Evolutionary conservation across 2,888 invertebrate species (phyloP), one percentile per base, ranked within the genome.

Genomic region (Trachelus iudaicus): DNA sequence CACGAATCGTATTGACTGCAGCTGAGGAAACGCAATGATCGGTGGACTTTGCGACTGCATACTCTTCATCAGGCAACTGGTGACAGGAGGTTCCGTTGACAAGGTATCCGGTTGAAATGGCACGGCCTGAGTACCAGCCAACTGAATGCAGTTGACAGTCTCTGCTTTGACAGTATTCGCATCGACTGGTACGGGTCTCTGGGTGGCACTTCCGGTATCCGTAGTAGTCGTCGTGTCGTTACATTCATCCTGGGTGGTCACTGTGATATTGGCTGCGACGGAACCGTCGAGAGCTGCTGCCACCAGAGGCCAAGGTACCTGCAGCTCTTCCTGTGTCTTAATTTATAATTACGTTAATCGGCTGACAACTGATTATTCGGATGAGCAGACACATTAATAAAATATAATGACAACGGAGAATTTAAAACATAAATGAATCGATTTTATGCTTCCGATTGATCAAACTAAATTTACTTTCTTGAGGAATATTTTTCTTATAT

Each of bases 241-340:
- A 79, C 89, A 89, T 74, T 91, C 89, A 30, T 89, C 89, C 77
- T 90, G 90, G 11, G 90, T 89, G 1, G 89, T 86, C 2, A 89
- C 90, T 0, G 90, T 88, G 35, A 89, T 90, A 74, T 90, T 91
- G 13, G 90, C 89, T 23, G 89, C 88, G 3, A 91, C 91, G 9
- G 91, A 88, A 69, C 87, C 90, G 80, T 92, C 92, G 34, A 93
- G 85, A 68, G 93, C 92, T n/a, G 93, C 93, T 12, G 93, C 92
- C n/a, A 93, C 93, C 87, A 93, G 77, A 30, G 91, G 91, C 91
- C 91, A 91, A n/a, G 90, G 91, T 33, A 94, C 94, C 87, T 94
- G 94, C 76, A 94, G 88, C 84, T 94, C 94, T 88, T 94, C 94
- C 88, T 94, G 93, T 92, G 93, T 82, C 87, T 89, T 81, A 69